Evolutionary conservation across 2,113 vertebrate species (phyloP).

Genomic region (Limnothrissa miodon): DNA sequence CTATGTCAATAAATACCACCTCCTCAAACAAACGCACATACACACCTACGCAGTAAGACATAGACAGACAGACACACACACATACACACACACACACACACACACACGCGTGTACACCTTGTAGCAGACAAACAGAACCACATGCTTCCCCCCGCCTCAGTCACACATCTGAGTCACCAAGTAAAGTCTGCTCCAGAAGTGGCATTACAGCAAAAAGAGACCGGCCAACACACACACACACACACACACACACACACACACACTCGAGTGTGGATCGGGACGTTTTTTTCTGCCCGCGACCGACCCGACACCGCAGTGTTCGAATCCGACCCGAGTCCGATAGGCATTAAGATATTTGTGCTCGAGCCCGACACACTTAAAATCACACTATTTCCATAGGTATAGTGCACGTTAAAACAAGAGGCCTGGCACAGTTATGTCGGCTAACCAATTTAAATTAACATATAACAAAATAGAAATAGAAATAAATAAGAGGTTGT

Average conservation of each 20-base stretch:
- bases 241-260: background rate
- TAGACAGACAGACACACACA: constrained; percentile 22
- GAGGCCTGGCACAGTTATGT: no score
- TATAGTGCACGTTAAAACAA: no score
- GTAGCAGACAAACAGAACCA: background rate
- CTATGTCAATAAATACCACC: constrained; percentile 45
- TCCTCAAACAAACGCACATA: constrained; percentile 23
- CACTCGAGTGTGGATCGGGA: no score
- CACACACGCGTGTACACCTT: constrained; percentile 13
- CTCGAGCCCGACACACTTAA: no score
- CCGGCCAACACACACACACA: constrained; percentile 21
- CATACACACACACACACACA: constrained; percentile 16
- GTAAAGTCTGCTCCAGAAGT: constrained; percentile 45
- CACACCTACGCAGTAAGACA: constrained; percentile 40
- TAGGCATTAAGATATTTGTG: no score
- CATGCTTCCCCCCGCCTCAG: constrained; percentile 18
- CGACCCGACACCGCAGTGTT: no score
- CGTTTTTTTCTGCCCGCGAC: no score
- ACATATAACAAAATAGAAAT: no score
- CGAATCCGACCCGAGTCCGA: no score
- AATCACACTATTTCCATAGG: no score
- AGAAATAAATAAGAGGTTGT: no score
- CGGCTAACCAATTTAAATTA: no score
- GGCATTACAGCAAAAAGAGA: constrained; percentile 16
- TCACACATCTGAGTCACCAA: constrained; percentile 55